These are phyloP conservation scores for Rhynchophorus ferrugineus DNA, from an alignment of 1,140 invertebrate genomes.

Conservation along the genomic window DNA sequence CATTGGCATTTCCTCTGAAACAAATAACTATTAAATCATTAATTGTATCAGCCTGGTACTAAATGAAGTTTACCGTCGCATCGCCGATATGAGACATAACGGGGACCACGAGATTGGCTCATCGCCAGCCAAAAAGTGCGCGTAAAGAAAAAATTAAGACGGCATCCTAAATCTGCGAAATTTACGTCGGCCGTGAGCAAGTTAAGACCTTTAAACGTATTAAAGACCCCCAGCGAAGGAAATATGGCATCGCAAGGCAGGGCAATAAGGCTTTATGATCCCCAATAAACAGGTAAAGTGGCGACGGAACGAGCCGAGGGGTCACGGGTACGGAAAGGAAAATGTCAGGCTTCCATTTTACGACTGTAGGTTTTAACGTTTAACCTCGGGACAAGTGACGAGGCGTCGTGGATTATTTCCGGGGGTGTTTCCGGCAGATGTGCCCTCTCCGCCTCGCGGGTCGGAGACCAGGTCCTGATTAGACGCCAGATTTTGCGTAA, in stretches of 20 bases:
- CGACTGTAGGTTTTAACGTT: neutral
- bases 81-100: no score
- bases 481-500: no score
- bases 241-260: slow-evolving; percentile 7
- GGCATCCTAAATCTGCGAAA: neutral
- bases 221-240: slow-evolving; percentile 1
- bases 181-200: neutral
- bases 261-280: slow-evolving; percentile 16
- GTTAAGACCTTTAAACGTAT: neutral
- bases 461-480: no score
- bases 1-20: no score
- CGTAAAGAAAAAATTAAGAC: neutral
- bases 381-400: neutral
- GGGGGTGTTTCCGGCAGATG: neutral
- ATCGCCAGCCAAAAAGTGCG: no score
- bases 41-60: no score
- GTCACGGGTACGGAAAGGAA: neutral
- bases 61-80: no score
- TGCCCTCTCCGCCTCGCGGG: no score
- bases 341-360: neutral
- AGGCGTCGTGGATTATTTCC: neutral
- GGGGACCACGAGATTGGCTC: no score
- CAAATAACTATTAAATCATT: no score
- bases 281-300: slow-evolving; percentile 17
- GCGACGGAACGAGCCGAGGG: slow-evolving; percentile 7